Conservation (phyloP, 2,113 vertebrate species). For the Acanthisitta chloris region DNA sequence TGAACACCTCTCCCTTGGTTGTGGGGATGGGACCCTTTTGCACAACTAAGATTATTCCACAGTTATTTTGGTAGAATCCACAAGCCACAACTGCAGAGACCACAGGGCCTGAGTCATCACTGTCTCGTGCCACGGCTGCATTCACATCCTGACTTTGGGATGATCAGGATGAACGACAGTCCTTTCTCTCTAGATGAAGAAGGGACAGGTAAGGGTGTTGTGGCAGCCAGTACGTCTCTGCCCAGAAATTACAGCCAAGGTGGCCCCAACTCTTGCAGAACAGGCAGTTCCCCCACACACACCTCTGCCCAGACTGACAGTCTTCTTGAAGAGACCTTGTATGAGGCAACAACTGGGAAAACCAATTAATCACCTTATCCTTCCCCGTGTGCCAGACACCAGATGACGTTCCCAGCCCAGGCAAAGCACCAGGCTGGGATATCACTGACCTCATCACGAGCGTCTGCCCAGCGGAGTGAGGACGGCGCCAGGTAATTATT, state of each 20-base stretch:
- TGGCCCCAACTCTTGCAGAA: not conserved
- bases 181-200: not conserved
- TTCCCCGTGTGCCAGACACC: not conserved
- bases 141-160: not conserved
- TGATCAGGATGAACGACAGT: not conserved
- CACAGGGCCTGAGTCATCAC: not conserved
- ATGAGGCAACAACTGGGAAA: not conserved
- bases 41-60: not conserved
- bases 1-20: accelerated
- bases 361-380: not conserved
- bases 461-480: not conserved
- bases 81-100: not conserved
- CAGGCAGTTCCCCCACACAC: not conserved
- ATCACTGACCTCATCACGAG: constrained; percentile 41
- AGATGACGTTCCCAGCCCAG: not conserved
- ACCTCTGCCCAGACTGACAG: not conserved
- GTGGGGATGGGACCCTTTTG: not conserved
- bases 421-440: not conserved
- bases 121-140: accelerated
- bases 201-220: not conserved
- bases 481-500: constrained; percentile 47
- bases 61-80: not conserved
- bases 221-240: not conserved
- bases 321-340: not conserved
- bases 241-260: not conserved